Base-by-base conservation (phyloP, 2,888 invertebrate species). In the Matsumyia berberina region DNA sequence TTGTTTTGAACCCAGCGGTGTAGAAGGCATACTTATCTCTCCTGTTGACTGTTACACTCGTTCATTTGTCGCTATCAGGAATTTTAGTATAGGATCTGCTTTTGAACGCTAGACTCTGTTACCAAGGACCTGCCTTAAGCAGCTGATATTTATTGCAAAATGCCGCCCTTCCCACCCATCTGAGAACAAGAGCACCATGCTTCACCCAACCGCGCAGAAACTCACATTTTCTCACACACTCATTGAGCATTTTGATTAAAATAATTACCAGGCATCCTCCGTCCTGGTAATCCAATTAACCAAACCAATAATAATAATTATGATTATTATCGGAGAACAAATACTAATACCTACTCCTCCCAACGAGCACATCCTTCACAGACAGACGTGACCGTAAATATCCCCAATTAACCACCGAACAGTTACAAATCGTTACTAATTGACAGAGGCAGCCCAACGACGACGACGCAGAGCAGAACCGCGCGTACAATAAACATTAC, bases 371-470 rank as follows among this genome's bases (percentile, higher is more conserved):
- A 85, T 80, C 80, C 80, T 85, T 85, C 73, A 70, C 66, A 39
- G 66, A 80, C 58, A 57, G 79, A 83, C 80, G 85, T 85, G 85
- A 74, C 70, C 85, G 80, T 85, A 85, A 85, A 85, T 85, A 80
- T 85, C 33, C 80, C 80, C 85, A 85, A 85, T 85, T 85, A 85
- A 74, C 80, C 74, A 80, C 58, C 87, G 86, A 88, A 88, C 87
- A 88, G 88, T 88, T 87, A 88, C 88, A 88, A 88, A 88, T 88
- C 87, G 87, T 86, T 70, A 87, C 90, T 91, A 91, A 91, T 91
- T 91, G 90, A 88, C 87, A 88, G 86, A 82, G 62, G 66, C 82
- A 82, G 79, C 55, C 83, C 79, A 62, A 53, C 49, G 57, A 64
- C 64, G 44, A 53, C 58, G 51, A 78, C 55, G 58, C 29, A 51